Conservation (phyloP, 2,797 vertebrate species). For the Gambelia wislizenii region DNA sequence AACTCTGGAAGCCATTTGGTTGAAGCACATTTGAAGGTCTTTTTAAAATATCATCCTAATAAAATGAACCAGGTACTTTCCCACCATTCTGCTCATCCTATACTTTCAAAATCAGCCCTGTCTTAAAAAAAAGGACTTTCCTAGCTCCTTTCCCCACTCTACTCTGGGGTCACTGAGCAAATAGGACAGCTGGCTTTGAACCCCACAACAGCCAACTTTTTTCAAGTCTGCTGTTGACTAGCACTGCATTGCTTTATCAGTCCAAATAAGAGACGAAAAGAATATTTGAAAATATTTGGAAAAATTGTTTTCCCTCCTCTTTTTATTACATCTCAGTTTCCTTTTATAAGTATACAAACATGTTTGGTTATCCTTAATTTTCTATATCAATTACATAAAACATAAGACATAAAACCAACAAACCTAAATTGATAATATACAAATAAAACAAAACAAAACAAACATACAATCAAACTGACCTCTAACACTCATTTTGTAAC, state of each 20-base stretch:
- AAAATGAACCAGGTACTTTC: not conserved
- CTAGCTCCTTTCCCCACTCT: not conserved
- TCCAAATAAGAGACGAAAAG: no score
- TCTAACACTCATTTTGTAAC: no score
- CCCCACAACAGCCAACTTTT: not conserved
- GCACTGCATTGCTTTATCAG: not conserved
- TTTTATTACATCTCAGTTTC: no score
- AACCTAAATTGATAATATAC: no score
- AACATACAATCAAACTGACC: no score
- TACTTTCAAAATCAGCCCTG: not conserved
- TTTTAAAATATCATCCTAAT: not conserved
- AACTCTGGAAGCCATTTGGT: not conserved
- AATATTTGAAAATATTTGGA: no score
- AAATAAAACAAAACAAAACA: no score
- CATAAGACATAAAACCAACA: no score
- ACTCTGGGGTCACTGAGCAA: not conserved
- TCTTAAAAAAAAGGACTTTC: not conserved
- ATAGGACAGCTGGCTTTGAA: not conserved
- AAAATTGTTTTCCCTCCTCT: no score
- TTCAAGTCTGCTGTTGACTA: not conserved
- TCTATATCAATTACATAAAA: no score
- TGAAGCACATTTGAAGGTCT: not conserved
- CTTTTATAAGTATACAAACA: no score
- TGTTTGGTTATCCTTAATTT: no score
- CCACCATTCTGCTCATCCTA: not conserved